Percentiles rank a stretch among this genome's conserved stretches.
Conservation (phyloP, 2,797 vertebrate genomes). For the Tadarida brasiliensis region DNA sequence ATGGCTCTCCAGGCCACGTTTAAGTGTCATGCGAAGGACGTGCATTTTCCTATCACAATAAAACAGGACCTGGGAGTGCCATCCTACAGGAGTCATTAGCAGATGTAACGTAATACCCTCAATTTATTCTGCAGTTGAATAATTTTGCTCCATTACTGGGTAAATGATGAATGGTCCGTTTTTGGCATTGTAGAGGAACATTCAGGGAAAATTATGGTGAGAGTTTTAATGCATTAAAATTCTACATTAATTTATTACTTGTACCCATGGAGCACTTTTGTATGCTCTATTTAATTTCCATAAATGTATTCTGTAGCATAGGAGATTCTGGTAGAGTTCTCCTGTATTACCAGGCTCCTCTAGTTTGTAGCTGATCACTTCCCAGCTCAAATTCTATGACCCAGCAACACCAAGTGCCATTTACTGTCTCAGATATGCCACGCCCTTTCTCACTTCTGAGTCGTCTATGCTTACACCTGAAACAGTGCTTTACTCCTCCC, state of each 20-base stretch:
- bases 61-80: rapidly evolving
- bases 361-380: background rate
- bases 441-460: background rate
- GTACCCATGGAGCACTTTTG: background rate
- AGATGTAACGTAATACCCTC: background rate
- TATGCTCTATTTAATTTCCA: background rate
- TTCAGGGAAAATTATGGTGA: background rate
- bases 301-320: background rate
- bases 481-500: background rate
- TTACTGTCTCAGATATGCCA: background rate
- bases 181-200: background rate
- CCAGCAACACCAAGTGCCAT: background rate
- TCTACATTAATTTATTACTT: background rate
- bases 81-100: background rate
- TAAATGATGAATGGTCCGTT: background rate
- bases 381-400: background rate
- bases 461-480: background rate
- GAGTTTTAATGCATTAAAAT: background rate
- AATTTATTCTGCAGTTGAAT: background rate
- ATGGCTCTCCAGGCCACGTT: too few relatives aligned
- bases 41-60: background rate
- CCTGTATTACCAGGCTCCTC: background rate
- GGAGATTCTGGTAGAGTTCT: background rate
- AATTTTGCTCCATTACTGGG: background rate
- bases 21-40: background rate